phyloP scores from a whole-genome alignment of 1,140 invertebrate species.

The Dendrolimus punctatus region DNA sequence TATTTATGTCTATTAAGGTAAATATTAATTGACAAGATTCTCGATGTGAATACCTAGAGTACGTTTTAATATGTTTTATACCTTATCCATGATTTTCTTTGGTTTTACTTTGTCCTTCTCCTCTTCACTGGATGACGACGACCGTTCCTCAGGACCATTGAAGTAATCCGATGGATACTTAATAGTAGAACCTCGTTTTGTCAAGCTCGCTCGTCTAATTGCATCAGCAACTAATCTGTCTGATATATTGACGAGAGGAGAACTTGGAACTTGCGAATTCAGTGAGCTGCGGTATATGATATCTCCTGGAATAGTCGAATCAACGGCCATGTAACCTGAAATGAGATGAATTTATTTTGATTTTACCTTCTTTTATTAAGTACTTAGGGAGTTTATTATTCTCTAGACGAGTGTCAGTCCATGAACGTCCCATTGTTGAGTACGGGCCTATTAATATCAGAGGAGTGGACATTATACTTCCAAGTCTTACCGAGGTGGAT shows the following conservation, averaged over 20 bases:
- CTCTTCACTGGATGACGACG: constrained; percentile 51
- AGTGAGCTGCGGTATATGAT: constrained; percentile 17
- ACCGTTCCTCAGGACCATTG: constrained; percentile 33
- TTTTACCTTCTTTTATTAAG: no score
- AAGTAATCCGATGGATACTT: constrained; percentile 59
- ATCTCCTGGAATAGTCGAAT: constrained; percentile 26
- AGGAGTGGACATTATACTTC: no score
- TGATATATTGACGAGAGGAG: constrained; percentile 33
- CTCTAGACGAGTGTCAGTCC: no score
- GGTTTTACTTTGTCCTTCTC: constrained; percentile 23
- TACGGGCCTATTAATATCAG: no score
- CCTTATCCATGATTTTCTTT: constrained; percentile 18
- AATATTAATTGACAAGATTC: no score
- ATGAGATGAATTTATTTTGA: constrained; percentile 1
- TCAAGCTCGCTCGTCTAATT: constrained; percentile 49
- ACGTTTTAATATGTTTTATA: background rate
- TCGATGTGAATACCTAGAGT: no score
- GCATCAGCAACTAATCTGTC: constrained; percentile 55
- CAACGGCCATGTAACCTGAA: constrained; percentile 40
- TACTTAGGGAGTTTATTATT: no score
- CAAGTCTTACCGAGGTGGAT: no score
- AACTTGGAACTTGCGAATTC: constrained; percentile 14
- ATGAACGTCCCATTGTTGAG: no score
- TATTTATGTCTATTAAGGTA: no score
- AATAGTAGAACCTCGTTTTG: constrained; percentile 37